Evolutionary conservation across 2,797 vertebrate genomes (phyloP), one percentile per base, ranked within the genome.

Genomic region (Brachyalestes nurse): DNA sequence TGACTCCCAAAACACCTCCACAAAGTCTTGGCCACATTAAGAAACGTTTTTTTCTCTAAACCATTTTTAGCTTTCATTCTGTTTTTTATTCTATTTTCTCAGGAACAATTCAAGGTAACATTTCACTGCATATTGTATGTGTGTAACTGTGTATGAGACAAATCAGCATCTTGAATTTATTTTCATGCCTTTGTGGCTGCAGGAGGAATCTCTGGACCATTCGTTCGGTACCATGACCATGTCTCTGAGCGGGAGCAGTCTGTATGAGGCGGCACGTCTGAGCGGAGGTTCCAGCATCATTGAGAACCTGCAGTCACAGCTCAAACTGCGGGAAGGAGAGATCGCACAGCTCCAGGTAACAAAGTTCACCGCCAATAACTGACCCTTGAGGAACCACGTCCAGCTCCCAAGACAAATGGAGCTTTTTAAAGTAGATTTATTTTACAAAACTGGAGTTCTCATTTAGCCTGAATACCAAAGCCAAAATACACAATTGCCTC

Each of bases 251-350:
- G 96, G 96, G 73, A 96, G 88, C 89, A 99, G 97, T 80, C 91
- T 99, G 55, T 99, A 99, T 3, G 98, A 99, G 17, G 96, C 93
- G 9, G 93, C 99, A 75, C 93, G 98, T 77, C 94, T 99, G 87
- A 96, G 96, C 9, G 96, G 97, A 55, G 98, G 97, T 34, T 99
- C 98, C 81, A 99, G 95, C 87, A 85, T 99, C 79, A 91, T 99
- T 34, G 98, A 99, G 92, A 99, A 96, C 89, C 93, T 99, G 62
- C 98, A 99, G 84, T 98, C 97, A 28, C 98, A 99, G 89, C 93
- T 99, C 75, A 98, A 99, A 89, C 93, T 97, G 71, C 92, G 94
- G 88, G 98, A 99, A 84, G 98, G 98, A 83, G 98, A 99, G 91
- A 96, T 98, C 65, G 93, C 91, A 72, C 98, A 99, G 88, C 91